phyloP scores from a whole-genome alignment of 2,113 vertebrate species.

The Nicator chloris region DNA sequence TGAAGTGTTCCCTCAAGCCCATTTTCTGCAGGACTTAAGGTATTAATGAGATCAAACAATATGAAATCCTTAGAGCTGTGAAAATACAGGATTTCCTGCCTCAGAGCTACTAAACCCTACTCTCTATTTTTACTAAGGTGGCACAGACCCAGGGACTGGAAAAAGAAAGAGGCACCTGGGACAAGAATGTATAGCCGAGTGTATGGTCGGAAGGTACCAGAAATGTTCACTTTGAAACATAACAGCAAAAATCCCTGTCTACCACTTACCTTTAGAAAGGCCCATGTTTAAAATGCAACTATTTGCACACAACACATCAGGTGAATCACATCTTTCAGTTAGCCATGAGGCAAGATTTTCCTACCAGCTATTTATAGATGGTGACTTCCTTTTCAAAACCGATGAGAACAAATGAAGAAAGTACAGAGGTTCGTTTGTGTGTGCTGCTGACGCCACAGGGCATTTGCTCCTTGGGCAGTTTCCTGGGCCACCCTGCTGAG shows the following conservation, averaged over 20 bases:
- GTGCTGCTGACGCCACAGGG: not conserved
- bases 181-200: not conserved
- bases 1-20: not conserved
- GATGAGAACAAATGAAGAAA: not conserved
- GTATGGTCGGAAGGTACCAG: not conserved
- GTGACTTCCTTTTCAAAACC: slow-evolving; percentile 9
- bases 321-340: not conserved
- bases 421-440: not conserved
- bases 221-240: not conserved
- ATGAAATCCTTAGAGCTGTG: slow-evolving; percentile 3
- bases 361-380: not conserved
- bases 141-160: not conserved
- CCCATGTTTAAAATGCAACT: not conserved
- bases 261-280: not conserved
- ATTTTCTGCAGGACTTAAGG: not conserved
- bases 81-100: slow-evolving; percentile 41
- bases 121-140: not conserved
- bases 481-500: not conserved
- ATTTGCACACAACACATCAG: not conserved
- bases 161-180: not conserved
- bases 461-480: not conserved
- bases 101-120: not conserved
- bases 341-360: not conserved
- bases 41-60: not conserved
- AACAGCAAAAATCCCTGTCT: not conserved